Base-by-base conservation (phyloP, 2,113 vertebrate genomes). In the Pyxicephalus adspersus region DNA sequence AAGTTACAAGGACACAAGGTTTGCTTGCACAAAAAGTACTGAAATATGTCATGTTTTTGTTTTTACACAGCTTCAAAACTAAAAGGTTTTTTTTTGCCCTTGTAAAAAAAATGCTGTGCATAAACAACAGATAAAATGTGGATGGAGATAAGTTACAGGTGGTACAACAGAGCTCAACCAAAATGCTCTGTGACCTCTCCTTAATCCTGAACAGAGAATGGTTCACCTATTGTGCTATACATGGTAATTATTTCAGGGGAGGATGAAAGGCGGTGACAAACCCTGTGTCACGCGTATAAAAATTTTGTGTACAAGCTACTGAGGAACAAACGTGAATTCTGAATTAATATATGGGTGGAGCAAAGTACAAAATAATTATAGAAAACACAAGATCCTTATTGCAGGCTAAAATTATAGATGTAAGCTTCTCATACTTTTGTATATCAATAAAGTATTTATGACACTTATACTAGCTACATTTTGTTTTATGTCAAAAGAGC, bases 281-380 rank as follows among this genome's bases (percentile, higher is more conserved):
- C 54, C 28, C 19, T 38, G 29, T 38, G 54, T 60, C 20, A 74
- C 71, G 22, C 71, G 38, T 29, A 13, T 60, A 57, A 74, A 74
- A 74, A 31, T 20, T 60, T 25, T 60, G 51, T 60, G 54, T 60
- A 18, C 22, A 9, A 28, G 55, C 71, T 74, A 29, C 71, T 29
- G 19, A 74, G 71, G 28, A 58, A 74, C 71, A 74, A n/a, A 60
- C 16, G 15, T 17, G 20, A 23, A 38, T 38, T 74, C 20, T 57
- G 29, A 60, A 34, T 23, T 60, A 60, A 61, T 61, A 15, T 74
- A 58, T 9, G 71, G 71, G 54, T n/a, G 60, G 54, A 74, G 57
- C 71, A 74, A 19, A 58, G 71, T 38, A 60, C 54, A 60, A 58
- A 74, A 74, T 58, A 23, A 74, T 57, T 58, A 74, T 74, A 60